Evolutionary conservation across 2,113 vertebrate species (phyloP), one percentile per base, ranked within the genome.

Genomic region (Megaceryle torquata): DNA sequence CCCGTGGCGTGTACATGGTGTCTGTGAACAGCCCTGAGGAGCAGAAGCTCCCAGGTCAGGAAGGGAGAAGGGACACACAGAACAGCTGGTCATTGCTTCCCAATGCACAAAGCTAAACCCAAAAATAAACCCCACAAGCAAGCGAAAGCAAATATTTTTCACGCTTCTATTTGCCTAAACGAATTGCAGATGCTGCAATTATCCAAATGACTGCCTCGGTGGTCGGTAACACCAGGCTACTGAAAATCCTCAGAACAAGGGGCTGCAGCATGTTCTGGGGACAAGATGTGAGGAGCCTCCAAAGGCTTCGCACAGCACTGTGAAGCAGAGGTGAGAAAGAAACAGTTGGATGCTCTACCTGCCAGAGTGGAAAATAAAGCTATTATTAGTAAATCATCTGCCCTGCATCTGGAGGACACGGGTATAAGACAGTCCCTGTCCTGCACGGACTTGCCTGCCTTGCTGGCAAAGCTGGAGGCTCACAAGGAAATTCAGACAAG

Each of bases 81-180:
- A 31, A 64, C 0, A 1, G 26, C 67, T 79, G 25, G 6, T 14
- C 3, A 3, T 6, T 19, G 54, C 50, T 48, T 83, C 76, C 67
- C 78, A 44, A 67, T 56, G 74, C 31, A 14, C 69, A 65, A 35
- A 71, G 43, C 43, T 75, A 75, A 79, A 68, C 78, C 63, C 86
- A 26, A 81, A 93, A 86, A 88, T 79, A 91, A 94, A 92, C 46
- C 39, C 44, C 64, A 77, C 35, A 9, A 88, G 59, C 59, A 41
- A 74, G n/a, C 2, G 0, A 96, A 92, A 86, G 80, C 83, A 91
- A 96, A 46, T 93, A 90, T 78, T 92, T 92, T 90, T 81, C 48
- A 10, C 3, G 5, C 51, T 89, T 26, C 31, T 81, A 31, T 90
- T 90, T 83, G 81, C 88, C 51, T 63, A 83, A 91, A 93, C 84